A percentile compares a stretch with the other conserved stretches of the same genome.
phyloP scores from a whole-genome alignment of 1,140 invertebrate genomes.

The Lithobius niger region DNA sequence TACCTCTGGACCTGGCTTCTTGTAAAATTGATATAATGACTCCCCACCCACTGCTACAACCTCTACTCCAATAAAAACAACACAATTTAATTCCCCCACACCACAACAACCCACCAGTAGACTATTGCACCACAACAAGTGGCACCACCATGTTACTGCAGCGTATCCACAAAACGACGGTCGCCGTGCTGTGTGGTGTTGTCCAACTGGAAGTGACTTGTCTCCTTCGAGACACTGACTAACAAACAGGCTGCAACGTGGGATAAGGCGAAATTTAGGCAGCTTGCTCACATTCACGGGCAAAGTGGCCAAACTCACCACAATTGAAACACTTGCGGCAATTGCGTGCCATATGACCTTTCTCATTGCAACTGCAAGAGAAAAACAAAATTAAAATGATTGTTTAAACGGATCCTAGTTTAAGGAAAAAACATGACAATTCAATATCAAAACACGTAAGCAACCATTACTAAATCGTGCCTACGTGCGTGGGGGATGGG shows the following conservation, averaged over 20 bases:
- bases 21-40: background rate
- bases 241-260: conserved; percentile 11
- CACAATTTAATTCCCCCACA: conserved; percentile 1
- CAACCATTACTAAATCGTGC: too few relatives aligned
- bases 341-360: conserved; percentile 12
- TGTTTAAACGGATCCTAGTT: too few relatives aligned
- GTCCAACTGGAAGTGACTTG: conserved; percentile 4
- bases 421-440: too few relatives aligned
- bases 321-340: conserved; percentile 62
- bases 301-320: conserved; percentile 38
- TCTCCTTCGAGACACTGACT: conserved; percentile 7
- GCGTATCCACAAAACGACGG: background rate
- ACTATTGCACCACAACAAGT: conserved; percentile 4
- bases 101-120: conserved; percentile 5
- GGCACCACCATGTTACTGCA: background rate
- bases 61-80: conserved; percentile 1
- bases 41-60: conserved; percentile 5
- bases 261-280: conserved; percentile 6
- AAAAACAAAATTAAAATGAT: background rate
- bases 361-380: conserved; percentile 10
- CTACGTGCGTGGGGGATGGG: too few relatives aligned
- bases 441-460: too few relatives aligned
- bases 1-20: background rate
- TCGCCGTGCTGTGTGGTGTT: conserved; percentile 4
- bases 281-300: conserved; percentile 23